phyloP scores from a whole-genome alignment of 37 sponge, comb jelly and placozoan species.

The Dysidea cf. avara region DNA sequence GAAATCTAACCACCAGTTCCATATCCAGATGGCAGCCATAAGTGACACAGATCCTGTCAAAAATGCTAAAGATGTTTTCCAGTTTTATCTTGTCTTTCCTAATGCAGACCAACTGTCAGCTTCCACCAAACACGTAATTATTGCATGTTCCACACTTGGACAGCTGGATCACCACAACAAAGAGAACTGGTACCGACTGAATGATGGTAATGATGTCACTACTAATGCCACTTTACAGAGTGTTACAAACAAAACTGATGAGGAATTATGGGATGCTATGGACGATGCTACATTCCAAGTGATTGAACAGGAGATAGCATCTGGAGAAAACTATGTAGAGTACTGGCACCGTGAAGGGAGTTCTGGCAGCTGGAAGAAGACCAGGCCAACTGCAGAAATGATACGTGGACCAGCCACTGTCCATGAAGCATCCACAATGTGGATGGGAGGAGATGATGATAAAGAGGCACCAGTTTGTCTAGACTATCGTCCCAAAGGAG shows the following conservation, averaged over 20 bases:
- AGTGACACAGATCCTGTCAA: too few species aligned
- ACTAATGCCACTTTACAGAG: constrained; percentile 30
- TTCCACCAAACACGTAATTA: constrained; percentile 16
- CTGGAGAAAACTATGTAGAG: constrained; percentile 2
- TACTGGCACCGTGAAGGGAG: constrained; percentile 34
- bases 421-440: too few species aligned
- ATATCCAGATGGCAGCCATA: constrained; percentile 40
- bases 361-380: too few species aligned
- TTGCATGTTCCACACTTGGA: constrained; percentile 42
- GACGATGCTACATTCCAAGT: constrained; percentile 26
- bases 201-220: constrained; percentile 33
- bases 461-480: too few species aligned
- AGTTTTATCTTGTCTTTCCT: constrained; percentile 18
- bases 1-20: constrained; percentile 19
- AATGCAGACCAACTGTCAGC: neutral
- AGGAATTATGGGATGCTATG: constrained; percentile 42
- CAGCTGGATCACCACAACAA: constrained; percentile 38
- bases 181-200: neutral
- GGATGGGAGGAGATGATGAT: too few species aligned
- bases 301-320: constrained; percentile 1
- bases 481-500: too few species aligned
- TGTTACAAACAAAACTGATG: constrained; percentile 24
- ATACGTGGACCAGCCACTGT: constrained; percentile 23
- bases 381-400: constrained; percentile 1
- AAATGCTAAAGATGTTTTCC: too few species aligned